A percentile compares a stretch with the other conserved stretches of the same genome.
Conservation (phyloP, 1,140 invertebrate species). For the Drosophila teissieri region DNA sequence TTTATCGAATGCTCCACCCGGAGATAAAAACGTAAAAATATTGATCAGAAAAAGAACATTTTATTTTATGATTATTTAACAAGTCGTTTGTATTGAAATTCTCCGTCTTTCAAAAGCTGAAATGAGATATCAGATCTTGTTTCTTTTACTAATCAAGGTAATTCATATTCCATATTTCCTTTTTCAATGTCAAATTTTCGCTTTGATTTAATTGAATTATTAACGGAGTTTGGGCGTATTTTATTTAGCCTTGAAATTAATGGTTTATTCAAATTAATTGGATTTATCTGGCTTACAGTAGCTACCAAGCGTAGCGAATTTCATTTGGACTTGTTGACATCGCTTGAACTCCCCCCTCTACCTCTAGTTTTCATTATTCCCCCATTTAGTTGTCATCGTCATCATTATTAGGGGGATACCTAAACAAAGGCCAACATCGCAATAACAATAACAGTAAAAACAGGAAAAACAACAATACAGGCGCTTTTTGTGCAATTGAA, state of each 20-base stretch:
- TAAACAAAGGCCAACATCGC: conserved; percentile 27
- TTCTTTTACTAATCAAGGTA: conserved; percentile 6
- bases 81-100: neutral
- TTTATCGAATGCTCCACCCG: conserved; percentile 1
- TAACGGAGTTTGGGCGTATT: conserved; percentile 12
- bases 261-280: conserved; percentile 57
- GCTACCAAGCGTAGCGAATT: conserved; percentile 41
- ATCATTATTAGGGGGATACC: conserved; percentile 35
- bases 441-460: conserved; percentile 20
- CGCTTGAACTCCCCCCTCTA: conserved; percentile 6
- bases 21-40: neutral
- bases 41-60: neutral
- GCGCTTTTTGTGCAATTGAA: conserved; percentile 46
- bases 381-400: conserved; percentile 52
- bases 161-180: neutral
- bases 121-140: neutral
- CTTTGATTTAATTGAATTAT: conserved; percentile 22
- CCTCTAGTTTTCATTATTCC: conserved; percentile 16
- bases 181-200: conserved; percentile 13
- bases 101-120: neutral
- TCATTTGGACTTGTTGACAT: conserved; percentile 45
- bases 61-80: neutral
- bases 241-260: conserved; percentile 41
- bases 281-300: conserved; percentile 41
- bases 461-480: conserved; percentile 37